Conservation (phyloP, 2,888 invertebrate genomes). For the Plebejus argus region DNA sequence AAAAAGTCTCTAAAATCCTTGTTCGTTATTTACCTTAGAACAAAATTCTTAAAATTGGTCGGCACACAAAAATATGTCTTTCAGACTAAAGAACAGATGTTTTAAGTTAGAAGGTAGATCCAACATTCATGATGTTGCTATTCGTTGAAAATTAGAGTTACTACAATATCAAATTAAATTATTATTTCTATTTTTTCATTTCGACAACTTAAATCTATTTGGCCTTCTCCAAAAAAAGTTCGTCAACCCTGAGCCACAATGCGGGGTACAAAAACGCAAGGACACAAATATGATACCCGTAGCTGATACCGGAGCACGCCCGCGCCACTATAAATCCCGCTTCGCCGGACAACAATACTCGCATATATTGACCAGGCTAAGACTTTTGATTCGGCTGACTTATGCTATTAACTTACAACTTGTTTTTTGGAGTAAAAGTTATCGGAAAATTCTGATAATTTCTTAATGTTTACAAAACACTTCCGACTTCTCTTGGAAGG, state of each 20-base stretch:
- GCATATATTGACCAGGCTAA: not conserved
- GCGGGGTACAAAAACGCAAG: constrained; percentile 53
- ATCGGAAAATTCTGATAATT: not conserved
- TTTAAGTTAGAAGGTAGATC: too few relatives aligned
- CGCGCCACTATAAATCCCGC: not conserved
- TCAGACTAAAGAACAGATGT: too few relatives aligned
- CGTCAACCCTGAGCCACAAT: constrained; percentile 18
- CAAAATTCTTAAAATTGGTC: too few relatives aligned
- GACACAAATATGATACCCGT: constrained; percentile 55
- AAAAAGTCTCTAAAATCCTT: too few relatives aligned
- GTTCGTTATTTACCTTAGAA: too few relatives aligned
- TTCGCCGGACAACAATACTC: constrained; percentile 23
- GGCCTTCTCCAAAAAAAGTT: not conserved
- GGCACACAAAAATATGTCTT: too few relatives aligned
- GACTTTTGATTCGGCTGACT: not conserved
- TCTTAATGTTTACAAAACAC: not conserved
- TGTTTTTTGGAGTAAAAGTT: not conserved
- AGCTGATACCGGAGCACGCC: not conserved
- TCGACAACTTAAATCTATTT: too few relatives aligned
- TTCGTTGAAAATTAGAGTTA: too few relatives aligned
- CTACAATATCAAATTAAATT: too few relatives aligned
- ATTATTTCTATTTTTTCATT: too few relatives aligned
- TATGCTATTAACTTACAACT: not conserved
- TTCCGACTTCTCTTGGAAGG: not conserved
- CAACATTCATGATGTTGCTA: too few relatives aligned